Base-by-base conservation (phyloP, 1,140 invertebrate species). In the Pogonus chalceus region DNA sequence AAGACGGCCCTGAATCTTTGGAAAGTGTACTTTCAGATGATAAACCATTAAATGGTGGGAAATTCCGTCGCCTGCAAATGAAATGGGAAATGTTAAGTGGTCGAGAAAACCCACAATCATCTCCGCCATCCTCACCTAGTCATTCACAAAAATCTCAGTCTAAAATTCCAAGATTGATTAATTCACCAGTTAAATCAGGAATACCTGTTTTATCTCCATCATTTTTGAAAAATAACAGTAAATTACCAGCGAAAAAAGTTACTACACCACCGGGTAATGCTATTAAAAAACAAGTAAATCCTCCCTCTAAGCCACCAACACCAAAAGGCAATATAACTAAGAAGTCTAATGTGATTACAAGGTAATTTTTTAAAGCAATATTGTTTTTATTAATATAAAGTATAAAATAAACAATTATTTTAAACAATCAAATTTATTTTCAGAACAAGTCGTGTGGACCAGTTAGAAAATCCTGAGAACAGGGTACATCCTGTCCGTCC, bases 61-160 rank as follows among this genome's bases (percentile, higher is more conserved):
- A 74, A 1, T 92, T 92, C 69, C 79, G 84, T 35, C 79, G 84
- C 24, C 68, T 93, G 23, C 89, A 92, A 63, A 81, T 87, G 66
- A 89, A 90, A 65, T 93, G 89, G 90, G 90, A 93, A 69, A 77
- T 86, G 66, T 76, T 90, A 54, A 70, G 74, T 61, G 69, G 74
- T 24, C 72, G 75, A 58, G 74, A 80, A 58, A 59, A 73, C 0
- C 70, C 68, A 20, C 68, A 65, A 49, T 66, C 71, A 49, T 35
- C 65, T 2, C 21, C 58, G 4, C 73, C 72, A 0, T 54, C 61
- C 0, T 74, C 74, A 2, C 76, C 77, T 0, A 74, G 69, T 20
- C 66, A 73, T 52, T 71, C 70, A 18, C 69, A 65, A 3, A 59
- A 60, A 1, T 62, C 50, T 52, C 78, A 80, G 61, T 87, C 85